phyloP scores from a whole-genome alignment of 37 sponge, comb jelly and placozoan genomes.

The Aplysina aerophoba region DNA sequence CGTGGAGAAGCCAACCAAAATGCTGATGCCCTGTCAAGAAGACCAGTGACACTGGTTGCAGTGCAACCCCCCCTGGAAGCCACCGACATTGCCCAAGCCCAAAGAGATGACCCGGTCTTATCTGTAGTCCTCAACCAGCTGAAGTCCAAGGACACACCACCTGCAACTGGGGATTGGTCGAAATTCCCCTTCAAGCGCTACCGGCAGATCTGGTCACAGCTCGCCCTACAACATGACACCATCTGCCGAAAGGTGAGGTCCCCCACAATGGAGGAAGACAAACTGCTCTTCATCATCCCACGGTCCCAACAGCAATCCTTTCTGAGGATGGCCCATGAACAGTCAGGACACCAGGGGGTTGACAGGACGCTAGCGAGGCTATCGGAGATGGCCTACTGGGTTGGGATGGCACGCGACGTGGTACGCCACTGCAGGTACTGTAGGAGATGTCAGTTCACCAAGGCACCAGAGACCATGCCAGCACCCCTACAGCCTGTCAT shows the following conservation, averaged over 20 bases:
- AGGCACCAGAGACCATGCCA: not conserved
- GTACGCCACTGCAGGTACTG: not conserved
- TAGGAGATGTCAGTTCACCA: not conserved
- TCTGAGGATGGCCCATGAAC: constrained; percentile 1
- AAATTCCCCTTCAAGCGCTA: constrained; percentile 8
- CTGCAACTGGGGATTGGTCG: not conserved
- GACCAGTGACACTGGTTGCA: not conserved
- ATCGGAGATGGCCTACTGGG: constrained; percentile 27
- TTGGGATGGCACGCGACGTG: not conserved
- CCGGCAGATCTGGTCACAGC: constrained; percentile 9
- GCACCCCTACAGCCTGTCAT: constrained; percentile 31
- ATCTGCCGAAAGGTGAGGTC: not conserved
- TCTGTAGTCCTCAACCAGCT: not conserved
- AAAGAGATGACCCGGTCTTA: not conserved
- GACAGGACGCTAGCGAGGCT: not conserved
- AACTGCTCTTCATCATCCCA: not conserved
- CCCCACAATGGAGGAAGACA: not conserved
- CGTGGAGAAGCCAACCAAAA: constrained; percentile 13
- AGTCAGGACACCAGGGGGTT: constrained; percentile 5
- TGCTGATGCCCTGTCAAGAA: constrained; percentile 16
- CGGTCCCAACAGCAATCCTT: not conserved
- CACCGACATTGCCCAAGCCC: not conserved
- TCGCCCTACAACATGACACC: not conserved
- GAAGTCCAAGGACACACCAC: not conserved
- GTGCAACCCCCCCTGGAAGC: not conserved